Evolutionary conservation across 2,888 invertebrate genomes (phyloP).

Genomic region (Cloeon dipterum): DNA sequence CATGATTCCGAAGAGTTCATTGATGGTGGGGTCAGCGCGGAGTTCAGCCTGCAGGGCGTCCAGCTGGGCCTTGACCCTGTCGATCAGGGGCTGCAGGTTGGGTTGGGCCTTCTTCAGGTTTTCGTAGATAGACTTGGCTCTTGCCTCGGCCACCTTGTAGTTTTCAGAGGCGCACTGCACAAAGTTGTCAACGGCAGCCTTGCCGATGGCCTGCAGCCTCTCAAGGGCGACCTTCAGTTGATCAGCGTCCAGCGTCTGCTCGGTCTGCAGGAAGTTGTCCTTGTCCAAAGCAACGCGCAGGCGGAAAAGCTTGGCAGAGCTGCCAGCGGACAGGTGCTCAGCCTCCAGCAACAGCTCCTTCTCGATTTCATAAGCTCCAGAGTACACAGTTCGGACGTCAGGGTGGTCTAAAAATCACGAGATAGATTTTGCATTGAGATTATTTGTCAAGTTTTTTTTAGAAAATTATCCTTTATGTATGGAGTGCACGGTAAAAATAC

Average conservation of each 20-base stretch:
- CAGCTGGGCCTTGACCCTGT: constrained; percentile 37
- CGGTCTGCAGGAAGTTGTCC: constrained; percentile 35
- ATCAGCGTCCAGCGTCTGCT: constrained; percentile 32
- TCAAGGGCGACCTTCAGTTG: constrained; percentile 24
- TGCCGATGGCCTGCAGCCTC: constrained; percentile 9
- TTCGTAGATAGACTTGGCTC: constrained; percentile 25
- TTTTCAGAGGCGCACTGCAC: constrained; percentile 20
- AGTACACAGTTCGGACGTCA: not conserved
- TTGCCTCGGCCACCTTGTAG: constrained; percentile 20
- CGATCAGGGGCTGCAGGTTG: constrained; percentile 31
- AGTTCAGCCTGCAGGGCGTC: constrained; percentile 44
- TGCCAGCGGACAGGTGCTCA: constrained; percentile 25
- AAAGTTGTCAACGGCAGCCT: constrained; percentile 18
- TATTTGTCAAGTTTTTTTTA: no score
- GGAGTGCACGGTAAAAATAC: not conserved
- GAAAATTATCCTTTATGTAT: no score
- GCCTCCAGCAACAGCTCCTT: constrained; percentile 32
- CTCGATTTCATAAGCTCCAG: constrained; percentile 19
- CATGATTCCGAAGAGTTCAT: constrained; percentile 33
- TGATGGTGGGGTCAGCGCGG: constrained; percentile 39
- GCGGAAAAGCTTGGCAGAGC: constrained; percentile 31
- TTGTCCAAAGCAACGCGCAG: constrained; percentile 34
- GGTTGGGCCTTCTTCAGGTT: constrained; percentile 27
- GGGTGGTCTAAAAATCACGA: not conserved
- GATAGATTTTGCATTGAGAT: not conserved